Percentiles rank a stretch among this genome's conserved stretches.
These are phyloP conservation scores for Cebidichthys violaceus DNA, from an alignment of 2,113 vertebrate species.

Conservation along the genomic window DNA sequence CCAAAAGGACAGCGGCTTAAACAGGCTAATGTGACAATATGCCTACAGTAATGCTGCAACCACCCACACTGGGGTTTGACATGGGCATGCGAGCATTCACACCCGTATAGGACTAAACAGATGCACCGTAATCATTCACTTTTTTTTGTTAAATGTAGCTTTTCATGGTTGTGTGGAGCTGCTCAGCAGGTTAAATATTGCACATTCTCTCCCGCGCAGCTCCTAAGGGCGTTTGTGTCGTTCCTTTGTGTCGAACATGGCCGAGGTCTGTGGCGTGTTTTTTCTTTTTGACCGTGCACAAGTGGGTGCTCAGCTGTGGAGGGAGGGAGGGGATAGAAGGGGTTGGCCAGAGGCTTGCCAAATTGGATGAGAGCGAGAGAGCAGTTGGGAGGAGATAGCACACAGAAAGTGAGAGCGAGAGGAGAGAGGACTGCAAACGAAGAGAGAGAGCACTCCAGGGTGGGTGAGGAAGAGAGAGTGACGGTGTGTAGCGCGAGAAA, in stretches of 20 bases:
- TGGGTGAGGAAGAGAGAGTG: conserved; percentile 53
- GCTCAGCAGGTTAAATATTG: conserved; percentile 58
- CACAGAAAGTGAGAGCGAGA: conserved; percentile 51
- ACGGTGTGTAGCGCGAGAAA: conserved; percentile 50
- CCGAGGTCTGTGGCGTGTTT: conserved; percentile 28
- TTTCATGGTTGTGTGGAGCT: conserved; percentile 18
- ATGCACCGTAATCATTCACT: conserved; percentile 39
- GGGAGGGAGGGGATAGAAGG: conserved; percentile 58
- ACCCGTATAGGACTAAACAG: not conserved
- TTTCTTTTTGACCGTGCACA: conserved; percentile 36
- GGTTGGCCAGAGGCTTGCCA: conserved; percentile 78
- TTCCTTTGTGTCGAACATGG: conserved; percentile 48
- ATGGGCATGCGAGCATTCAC: conserved; percentile 11
- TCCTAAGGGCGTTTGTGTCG: conserved; percentile 14
- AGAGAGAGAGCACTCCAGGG: conserved; percentile 27
- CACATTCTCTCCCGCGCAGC: conserved; percentile 1
- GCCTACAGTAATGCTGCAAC: conserved; percentile 44
- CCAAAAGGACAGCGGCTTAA: conserved; percentile 62
- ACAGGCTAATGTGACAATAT: conserved; percentile 61
- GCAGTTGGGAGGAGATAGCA: conserved; percentile 59
- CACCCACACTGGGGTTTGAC: conserved; percentile 47
- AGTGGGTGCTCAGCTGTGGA: conserved; percentile 64
- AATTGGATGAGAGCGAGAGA: conserved; percentile 72
- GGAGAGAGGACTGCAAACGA: conserved; percentile 43
- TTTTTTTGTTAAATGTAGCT: conserved; percentile 17